Evolutionary conservation across 2,797 vertebrate species (phyloP).

Genomic region (Synanceia verrucosa): DNA sequence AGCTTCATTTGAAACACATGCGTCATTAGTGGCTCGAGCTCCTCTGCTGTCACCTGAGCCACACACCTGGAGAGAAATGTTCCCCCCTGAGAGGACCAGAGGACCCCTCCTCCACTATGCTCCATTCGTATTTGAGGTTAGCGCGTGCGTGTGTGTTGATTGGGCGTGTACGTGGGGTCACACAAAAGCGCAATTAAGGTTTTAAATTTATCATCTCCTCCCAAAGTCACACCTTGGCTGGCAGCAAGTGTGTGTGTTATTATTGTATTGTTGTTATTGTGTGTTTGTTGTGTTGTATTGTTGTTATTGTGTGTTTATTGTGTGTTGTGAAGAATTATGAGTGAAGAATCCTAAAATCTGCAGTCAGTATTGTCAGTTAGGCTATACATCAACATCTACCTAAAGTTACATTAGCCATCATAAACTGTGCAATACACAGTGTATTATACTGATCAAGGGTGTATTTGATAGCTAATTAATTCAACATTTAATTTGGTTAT

Average conservation of each 20-base stretch:
- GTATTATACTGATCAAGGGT: too few relatives aligned
- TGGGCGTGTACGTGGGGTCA: slow-evolving; percentile 1
- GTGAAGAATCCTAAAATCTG: too few relatives aligned
- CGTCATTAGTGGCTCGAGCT: neutral
- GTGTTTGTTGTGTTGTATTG: too few relatives aligned
- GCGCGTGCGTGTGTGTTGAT: neutral
- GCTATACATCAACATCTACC: neutral
- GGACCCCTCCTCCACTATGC: neutral
- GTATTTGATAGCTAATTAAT: neutral
- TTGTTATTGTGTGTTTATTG: too few relatives aligned
- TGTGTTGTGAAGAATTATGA: too few relatives aligned
- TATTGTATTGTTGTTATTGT: too few relatives aligned
- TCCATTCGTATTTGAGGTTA: slow-evolving; percentile 33
- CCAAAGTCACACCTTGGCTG: slow-evolving; percentile 38
- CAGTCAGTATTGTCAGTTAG: neutral
- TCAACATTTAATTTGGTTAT: neutral
- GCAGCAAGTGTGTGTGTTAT: neutral
- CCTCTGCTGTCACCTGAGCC: neutral
- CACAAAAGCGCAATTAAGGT: slow-evolving; percentile 23
- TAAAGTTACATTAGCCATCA: neutral
- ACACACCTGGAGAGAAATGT: too few relatives aligned
- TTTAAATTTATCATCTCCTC: too few relatives aligned
- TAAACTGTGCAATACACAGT: too few relatives aligned
- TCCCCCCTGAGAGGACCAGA: too few relatives aligned
- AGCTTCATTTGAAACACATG: slow-evolving; percentile 6